Percentiles rank a stretch among this genome's conserved stretches.
These are phyloP conservation scores for Hydrophis major DNA, from an alignment of 2,797 vertebrate genomes.

Conservation along the genomic window DNA sequence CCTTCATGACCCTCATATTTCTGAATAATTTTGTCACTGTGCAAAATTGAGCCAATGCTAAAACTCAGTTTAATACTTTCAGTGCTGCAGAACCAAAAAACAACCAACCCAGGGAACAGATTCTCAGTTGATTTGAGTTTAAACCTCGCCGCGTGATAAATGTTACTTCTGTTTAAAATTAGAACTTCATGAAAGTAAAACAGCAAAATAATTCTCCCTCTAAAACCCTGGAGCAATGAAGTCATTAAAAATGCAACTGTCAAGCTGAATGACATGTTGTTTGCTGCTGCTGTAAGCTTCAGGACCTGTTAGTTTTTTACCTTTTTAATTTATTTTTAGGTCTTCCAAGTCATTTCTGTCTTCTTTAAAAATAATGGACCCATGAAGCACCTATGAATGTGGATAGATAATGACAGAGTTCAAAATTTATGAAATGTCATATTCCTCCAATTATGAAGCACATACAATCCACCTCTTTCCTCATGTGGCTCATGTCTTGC, in stretches of 20 bases:
- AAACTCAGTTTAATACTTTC: background rate
- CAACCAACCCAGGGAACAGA: background rate
- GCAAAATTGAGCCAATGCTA: background rate
- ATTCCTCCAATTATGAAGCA: constrained; percentile 23
- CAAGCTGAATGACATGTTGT: constrained; percentile 36
- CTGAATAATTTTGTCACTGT: background rate
- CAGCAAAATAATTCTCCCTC: constrained; percentile 42
- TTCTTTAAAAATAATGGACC: constrained; percentile 44
- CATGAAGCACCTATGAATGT: constrained; percentile 41
- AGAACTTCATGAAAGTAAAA: constrained; percentile 22
- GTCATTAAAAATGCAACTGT: constrained; percentile 52
- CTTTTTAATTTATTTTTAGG: constrained; percentile 22
- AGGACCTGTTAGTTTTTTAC: constrained; percentile 44
- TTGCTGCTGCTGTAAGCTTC: constrained; percentile 43
- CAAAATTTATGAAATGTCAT: constrained; percentile 46
- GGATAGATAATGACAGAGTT: constrained; percentile 9
- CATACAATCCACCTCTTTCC: background rate
- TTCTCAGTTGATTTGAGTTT: background rate
- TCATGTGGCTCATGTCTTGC: background rate
- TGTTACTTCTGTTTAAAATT: constrained; percentile 42
- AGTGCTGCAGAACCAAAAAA: background rate
- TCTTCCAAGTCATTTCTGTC: constrained; percentile 28
- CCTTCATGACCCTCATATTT: background rate
- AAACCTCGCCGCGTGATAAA: background rate
- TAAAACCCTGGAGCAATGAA: constrained; percentile 31